Conservation (phyloP, 2,113 vertebrate species). For the Planiliza haematocheilus region DNA sequence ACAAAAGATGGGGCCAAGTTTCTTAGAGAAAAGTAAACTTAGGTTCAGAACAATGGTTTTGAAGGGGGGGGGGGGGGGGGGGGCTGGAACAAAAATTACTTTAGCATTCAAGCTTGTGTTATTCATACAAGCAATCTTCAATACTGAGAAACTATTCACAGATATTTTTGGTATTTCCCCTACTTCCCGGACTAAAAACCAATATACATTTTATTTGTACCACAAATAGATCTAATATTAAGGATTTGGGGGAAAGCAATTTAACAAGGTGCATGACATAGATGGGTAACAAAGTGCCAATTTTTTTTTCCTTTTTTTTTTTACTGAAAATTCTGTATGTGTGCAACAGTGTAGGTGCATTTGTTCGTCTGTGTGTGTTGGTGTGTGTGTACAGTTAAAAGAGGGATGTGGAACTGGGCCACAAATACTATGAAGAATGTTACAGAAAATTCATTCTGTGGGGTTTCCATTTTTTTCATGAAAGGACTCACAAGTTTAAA, state of each 20-base stretch:
- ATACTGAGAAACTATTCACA: conserved; percentile 80
- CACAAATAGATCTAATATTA: conserved; percentile 82
- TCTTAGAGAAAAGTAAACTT: conserved; percentile 71
- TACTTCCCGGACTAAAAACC: conserved; percentile 76
- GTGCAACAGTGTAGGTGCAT: conserved; percentile 37
- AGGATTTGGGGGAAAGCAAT: conserved; percentile 80
- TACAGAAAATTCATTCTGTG: conserved; percentile 70
- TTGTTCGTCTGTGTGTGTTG: conserved; percentile 23
- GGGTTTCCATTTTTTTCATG: conserved; percentile 52
- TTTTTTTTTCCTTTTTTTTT: conserved; percentile 43
- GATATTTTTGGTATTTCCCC: conserved; percentile 80
- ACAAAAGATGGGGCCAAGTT: conserved; percentile 62
- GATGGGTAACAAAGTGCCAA: conserved; percentile 83
- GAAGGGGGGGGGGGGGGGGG: conserved; percentile 7
- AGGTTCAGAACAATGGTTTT: conserved; percentile 67
- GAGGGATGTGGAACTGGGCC: conserved; percentile 69
- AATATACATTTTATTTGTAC: conserved; percentile 82
- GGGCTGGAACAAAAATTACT: conserved; percentile 54
- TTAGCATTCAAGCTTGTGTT: conserved; percentile 71
- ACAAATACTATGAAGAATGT: conserved; percentile 75
- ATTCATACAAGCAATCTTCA: conserved; percentile 75
- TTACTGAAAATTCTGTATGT: conserved; percentile 61
- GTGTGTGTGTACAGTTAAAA: conserved; percentile 49
- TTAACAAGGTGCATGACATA: conserved; percentile 84
- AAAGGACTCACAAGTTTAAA: conserved; percentile 70